These are phyloP conservation scores for Lota lota DNA, from an alignment of 2,113 vertebrate species.

Conservation along the genomic window DNA sequence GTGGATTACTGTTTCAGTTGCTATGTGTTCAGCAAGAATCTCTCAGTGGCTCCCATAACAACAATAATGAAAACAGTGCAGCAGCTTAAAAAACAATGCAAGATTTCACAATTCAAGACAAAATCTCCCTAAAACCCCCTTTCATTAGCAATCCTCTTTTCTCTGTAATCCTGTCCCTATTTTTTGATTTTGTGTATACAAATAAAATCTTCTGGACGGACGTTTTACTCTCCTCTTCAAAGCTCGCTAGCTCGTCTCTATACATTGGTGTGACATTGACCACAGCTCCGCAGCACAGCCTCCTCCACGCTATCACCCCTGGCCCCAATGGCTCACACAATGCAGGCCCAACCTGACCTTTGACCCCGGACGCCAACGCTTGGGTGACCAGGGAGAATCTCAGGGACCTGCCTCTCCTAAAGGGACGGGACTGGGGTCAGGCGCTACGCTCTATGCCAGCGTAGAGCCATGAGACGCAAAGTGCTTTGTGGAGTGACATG, in stretches of 20 bases:
- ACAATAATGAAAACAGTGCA: neutral
- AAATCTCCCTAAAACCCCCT: too few species aligned
- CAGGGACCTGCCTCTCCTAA: conserved; percentile 17
- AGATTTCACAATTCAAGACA: too few species aligned
- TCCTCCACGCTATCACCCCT: conserved; percentile 38
- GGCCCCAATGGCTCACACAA: conserved; percentile 41
- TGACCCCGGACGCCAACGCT: conserved; percentile 61
- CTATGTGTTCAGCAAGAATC: conserved; percentile 7
- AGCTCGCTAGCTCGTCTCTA: neutral
- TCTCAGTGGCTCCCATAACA: neutral
- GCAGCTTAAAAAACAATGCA: neutral
- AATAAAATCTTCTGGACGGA: neutral
- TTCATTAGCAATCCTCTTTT: too few species aligned
- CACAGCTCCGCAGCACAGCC: conserved; percentile 43
- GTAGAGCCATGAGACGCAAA: neutral
- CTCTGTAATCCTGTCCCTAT: too few species aligned
- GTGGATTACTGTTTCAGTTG: conserved; percentile 4
- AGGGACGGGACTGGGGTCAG: neutral
- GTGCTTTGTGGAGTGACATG: too few species aligned
- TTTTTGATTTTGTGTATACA: conserved; percentile 2
- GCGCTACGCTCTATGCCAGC: neutral
- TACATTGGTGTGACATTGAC: conserved; percentile 6
- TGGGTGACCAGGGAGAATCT: conserved; percentile 48
- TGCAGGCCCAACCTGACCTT: conserved; percentile 44
- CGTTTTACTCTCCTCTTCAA: conserved; percentile 35